Evolutionary conservation across 1,140 invertebrate genomes (phyloP).

Genomic region (Ruditapes philippinarum): DNA sequence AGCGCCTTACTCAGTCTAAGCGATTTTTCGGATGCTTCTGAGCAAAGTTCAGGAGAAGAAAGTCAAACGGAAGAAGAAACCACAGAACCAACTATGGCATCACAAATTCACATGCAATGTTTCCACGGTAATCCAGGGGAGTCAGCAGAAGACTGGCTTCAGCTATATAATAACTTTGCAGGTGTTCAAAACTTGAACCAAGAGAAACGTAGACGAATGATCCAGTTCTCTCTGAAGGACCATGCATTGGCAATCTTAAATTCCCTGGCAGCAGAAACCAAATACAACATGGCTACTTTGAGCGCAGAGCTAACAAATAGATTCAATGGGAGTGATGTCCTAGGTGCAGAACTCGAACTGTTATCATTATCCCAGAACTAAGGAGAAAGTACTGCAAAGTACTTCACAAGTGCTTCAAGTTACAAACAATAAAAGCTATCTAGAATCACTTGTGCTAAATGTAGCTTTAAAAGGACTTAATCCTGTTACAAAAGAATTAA

Average conservation of each 20-base stretch:
- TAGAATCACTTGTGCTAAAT: background rate
- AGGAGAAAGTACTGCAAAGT: too few species aligned
- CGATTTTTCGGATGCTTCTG: too few species aligned
- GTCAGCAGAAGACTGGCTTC: background rate
- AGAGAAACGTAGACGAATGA: background rate
- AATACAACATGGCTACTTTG: background rate
- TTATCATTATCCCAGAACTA: too few species aligned
- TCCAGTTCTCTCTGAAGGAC: background rate
- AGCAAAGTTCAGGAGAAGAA: too few species aligned
- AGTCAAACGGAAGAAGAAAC: too few species aligned
- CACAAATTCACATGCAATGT: too few species aligned
- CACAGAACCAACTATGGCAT: too few species aligned
- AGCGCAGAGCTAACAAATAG: too few species aligned
- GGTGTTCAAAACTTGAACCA: background rate
- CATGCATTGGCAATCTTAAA: background rate
- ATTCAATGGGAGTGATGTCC: too few species aligned
- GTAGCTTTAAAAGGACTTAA: background rate
- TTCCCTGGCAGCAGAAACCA: background rate
- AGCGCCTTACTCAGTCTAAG: too few species aligned
- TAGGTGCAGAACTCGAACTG: too few species aligned
- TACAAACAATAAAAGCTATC: background rate
- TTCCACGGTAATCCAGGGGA: background rate
- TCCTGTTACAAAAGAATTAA: background rate
- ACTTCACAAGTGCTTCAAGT: too few species aligned
- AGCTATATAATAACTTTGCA: background rate